Evolutionary conservation across 2,888 invertebrate genomes (phyloP).

Genomic region (Taphrorychus bicolor): DNA sequence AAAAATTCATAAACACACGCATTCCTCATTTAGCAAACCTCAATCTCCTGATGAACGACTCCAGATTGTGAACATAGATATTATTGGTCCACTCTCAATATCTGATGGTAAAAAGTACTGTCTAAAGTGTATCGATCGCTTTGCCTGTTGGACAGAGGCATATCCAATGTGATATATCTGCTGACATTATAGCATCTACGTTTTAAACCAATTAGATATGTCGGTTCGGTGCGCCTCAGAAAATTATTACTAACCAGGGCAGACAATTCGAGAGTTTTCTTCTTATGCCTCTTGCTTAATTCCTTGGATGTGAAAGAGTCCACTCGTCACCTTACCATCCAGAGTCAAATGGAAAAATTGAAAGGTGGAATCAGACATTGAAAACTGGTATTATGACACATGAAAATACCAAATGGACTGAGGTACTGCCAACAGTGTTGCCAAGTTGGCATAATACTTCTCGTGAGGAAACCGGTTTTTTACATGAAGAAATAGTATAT

Average conservation of each 20-base stretch:
- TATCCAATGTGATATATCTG: neutral
- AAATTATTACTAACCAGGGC: neutral
- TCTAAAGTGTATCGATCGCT: conserved; percentile 1
- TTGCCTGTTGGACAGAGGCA: conserved; percentile 3
- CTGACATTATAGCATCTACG: neutral
- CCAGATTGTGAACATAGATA: neutral
- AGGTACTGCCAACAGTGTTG: neutral
- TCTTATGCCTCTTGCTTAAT: neutral
- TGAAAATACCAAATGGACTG: neutral
- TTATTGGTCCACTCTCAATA: conserved; percentile 2
- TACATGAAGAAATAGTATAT: conserved; percentile 4
- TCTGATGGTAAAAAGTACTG: neutral
- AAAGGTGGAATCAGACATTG: neutral
- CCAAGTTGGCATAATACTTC: neutral
- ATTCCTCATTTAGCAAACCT: neutral
- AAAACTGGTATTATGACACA: conserved; percentile 8
- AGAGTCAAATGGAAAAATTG: neutral
- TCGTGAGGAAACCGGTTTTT: neutral
- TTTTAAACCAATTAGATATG: conserved; percentile 3
- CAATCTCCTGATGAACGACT: neutral
- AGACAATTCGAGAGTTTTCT: conserved; percentile 1
- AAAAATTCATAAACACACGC: neutral
- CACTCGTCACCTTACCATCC: neutral
- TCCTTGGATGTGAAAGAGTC: neutral
- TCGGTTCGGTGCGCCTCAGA: neutral